Evolutionary conservation across 2,113 vertebrate species (phyloP).

Genomic region (Gallinago media): DNA sequence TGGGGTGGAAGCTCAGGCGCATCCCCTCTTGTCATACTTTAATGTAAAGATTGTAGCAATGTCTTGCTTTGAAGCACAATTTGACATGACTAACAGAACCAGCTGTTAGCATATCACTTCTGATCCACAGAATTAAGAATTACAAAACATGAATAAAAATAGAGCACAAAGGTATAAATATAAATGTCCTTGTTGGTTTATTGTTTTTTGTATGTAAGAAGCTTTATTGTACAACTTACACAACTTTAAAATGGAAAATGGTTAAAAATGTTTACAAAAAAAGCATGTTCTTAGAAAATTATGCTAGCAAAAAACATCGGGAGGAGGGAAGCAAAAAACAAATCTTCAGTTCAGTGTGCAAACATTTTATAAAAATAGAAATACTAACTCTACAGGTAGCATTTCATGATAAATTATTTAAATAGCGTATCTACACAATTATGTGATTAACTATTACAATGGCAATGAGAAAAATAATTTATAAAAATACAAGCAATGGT

Average conservation of each 20-base stretch:
- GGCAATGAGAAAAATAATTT: constrained; percentile 94
- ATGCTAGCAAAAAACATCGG: constrained; percentile 78
- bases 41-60: fast-evolving
- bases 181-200: constrained; percentile 78
- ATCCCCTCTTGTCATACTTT: background rate
- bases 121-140: background rate
- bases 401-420: constrained; percentile 99
- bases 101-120: background rate
- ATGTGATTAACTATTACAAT: constrained; percentile 88
- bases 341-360: constrained; percentile 96
- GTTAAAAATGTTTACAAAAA: constrained; percentile 93
- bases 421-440: constrained; percentile 99
- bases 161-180: constrained; percentile 63
- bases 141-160: constrained; percentile 1
- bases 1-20: background rate
- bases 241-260: constrained; percentile 83
- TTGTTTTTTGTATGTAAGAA: constrained; percentile 80
- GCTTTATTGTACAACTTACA: constrained; percentile 79
- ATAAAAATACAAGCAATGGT: constrained; percentile 89
- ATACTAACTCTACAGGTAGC: constrained; percentile 90
- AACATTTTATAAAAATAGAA: constrained; percentile 99
- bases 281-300: constrained; percentile 81
- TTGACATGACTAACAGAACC: background rate
- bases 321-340: constrained; percentile 76
- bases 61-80: background rate